Evolutionary conservation across 2,888 invertebrate species (phyloP).

Genomic region (Conus canariensis): DNA sequence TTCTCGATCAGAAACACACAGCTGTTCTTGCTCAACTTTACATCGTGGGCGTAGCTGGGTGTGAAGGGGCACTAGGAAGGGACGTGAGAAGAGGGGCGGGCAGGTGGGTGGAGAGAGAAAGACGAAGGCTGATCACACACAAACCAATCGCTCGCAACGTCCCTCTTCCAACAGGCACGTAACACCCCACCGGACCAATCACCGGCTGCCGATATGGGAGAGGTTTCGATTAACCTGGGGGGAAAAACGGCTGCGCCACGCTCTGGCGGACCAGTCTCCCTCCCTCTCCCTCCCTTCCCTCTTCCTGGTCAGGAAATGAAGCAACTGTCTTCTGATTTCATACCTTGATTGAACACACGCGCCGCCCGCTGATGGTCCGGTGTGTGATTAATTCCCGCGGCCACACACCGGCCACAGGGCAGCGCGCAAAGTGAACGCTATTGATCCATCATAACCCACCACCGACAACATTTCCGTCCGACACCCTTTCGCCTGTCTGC

Average conservation of each 20-base stretch:
- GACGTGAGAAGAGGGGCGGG: no score
- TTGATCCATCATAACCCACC: neutral
- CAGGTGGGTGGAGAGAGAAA: no score
- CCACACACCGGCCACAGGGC: conserved; percentile 20
- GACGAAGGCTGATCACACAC: no score
- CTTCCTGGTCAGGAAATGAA: conserved; percentile 39
- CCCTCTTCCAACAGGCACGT: no score
- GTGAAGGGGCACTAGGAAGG: neutral
- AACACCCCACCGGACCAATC: no score
- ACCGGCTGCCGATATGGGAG: no score
- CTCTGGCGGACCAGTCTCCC: neutral
- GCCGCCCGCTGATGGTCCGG: neutral
- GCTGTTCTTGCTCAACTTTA: no score
- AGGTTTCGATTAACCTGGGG: conserved; percentile 40
- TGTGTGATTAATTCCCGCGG: conserved; percentile 38
- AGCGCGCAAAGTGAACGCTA: conserved; percentile 14
- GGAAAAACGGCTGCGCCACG: neutral
- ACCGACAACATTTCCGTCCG: conserved; percentile 13
- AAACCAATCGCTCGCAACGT: no score
- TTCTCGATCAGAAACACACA: no score
- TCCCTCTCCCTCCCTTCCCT: neutral
- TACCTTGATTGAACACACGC: conserved; percentile 40
- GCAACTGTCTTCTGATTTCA: conserved; percentile 41
- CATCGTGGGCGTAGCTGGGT: neutral
- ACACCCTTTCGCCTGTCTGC: neutral